A percentile compares a stretch with the other conserved stretches of the same genome.
These are phyloP conservation scores for Sesia apiformis DNA, from an alignment of 2,888 invertebrate genomes.

Conservation along the genomic window DNA sequence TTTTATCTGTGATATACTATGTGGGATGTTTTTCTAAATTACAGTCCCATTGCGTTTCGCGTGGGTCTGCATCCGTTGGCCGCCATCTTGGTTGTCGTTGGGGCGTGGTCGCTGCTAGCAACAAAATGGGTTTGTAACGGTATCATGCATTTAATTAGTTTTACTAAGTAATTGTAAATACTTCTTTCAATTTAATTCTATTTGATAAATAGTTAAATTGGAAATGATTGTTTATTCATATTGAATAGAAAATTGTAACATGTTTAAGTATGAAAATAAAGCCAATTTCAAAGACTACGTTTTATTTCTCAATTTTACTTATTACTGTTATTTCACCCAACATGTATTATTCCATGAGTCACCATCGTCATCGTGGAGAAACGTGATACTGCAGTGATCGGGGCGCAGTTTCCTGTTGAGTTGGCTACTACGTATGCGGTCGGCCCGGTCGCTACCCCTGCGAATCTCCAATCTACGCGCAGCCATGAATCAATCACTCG, in stretches of 20 bases:
- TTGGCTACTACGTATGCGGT: background rate
- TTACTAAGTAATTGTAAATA: constrained; percentile 18
- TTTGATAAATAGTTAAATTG: too few species aligned
- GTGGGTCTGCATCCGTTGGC: constrained; percentile 72
- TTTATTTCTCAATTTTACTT: constrained; percentile 41
- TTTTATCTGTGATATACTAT: constrained; percentile 66
- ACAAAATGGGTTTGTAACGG: constrained; percentile 76
- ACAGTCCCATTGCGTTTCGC: constrained; percentile 74
- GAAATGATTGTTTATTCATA: constrained; percentile 66
- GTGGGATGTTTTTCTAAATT: constrained; percentile 74
- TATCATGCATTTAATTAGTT: constrained; percentile 65
- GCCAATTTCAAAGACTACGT: constrained; percentile 38
- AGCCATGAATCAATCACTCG: background rate
- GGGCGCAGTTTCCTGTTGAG: constrained; percentile 27
- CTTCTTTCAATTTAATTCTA: constrained; percentile 45
- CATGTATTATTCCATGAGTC: constrained; percentile 73
- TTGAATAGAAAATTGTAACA: constrained; percentile 67
- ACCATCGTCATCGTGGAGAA: constrained; percentile 49
- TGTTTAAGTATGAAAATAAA: constrained; percentile 71
- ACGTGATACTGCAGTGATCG: constrained; percentile 38
- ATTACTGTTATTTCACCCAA: constrained; percentile 57
- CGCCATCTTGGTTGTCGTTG: constrained; percentile 75
- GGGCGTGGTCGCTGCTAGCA: constrained; percentile 75
- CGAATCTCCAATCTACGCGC: background rate
- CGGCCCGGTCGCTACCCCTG: background rate